Conservation (phyloP, 2,797 vertebrate species). For the Cheirogaleus major region DNA sequence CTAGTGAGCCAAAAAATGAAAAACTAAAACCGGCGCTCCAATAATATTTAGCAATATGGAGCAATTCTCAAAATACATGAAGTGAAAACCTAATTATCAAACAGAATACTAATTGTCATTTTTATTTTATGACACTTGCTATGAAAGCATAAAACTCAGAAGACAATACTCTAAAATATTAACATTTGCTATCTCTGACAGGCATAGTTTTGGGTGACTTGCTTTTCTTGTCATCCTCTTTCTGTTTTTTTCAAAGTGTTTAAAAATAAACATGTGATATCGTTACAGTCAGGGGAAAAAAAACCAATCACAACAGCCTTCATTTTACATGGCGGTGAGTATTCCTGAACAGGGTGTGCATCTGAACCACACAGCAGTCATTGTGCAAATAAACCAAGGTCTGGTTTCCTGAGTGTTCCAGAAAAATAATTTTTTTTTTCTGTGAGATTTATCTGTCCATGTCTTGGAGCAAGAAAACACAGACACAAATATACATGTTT, state of each 20-base stretch:
- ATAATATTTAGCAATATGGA: conserved; percentile 1
- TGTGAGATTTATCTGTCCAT: background rate
- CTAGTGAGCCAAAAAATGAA: background rate
- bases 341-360: background rate
- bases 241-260: background rate
- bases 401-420: background rate
- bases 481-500: conserved; percentile 33
- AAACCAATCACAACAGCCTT: background rate
- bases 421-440: conserved; percentile 28
- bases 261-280: conserved; percentile 19
- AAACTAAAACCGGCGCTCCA: background rate
- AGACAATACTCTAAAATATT: background rate
- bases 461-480: conserved; percentile 36
- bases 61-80: background rate
- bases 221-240: conserved; percentile 12
- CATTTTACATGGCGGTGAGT: background rate
- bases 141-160: background rate
- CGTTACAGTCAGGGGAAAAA: background rate
- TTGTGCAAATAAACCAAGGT: conserved; percentile 37
- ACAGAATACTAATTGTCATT: background rate
- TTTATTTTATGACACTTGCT: background rate
- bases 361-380: background rate
- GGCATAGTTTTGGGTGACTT: background rate
- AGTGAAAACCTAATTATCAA: background rate
- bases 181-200: background rate